phyloP scores from a whole-genome alignment of 1,140 invertebrate genomes.

The Trachymyrmex cornetzi region DNA sequence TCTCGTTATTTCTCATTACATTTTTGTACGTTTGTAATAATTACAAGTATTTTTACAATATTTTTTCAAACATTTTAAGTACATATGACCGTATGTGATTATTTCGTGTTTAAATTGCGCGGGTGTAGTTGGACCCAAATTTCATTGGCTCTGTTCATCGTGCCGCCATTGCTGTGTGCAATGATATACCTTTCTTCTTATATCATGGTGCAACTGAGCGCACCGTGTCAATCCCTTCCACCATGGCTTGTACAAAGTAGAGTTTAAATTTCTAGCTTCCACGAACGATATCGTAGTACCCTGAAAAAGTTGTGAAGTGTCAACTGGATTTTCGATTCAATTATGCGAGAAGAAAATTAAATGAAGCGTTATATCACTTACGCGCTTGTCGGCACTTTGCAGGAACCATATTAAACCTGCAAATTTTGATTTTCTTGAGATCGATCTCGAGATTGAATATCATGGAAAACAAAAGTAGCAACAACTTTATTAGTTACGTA shows the following conservation, averaged over 20 bases:
- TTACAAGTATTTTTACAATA: too few species aligned
- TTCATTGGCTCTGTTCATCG: too few species aligned
- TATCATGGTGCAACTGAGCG: too few species aligned
- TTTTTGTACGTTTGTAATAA: too few species aligned
- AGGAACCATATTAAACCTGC: neutral
- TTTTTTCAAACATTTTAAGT: too few species aligned
- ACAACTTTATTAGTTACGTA: constrained; percentile 88
- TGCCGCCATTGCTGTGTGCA: too few species aligned
- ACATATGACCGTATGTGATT: too few species aligned
- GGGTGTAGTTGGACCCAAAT: too few species aligned
- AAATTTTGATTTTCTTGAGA: neutral
- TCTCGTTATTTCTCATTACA: too few species aligned
- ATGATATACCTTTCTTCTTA: too few species aligned
- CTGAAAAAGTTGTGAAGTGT: neutral
- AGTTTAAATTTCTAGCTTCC: neutral
- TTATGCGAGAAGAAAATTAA: neutral
- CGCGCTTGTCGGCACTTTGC: neutral
- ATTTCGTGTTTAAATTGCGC: too few species aligned
- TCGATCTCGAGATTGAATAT: neutral
- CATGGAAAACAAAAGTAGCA: constrained; percentile 86
- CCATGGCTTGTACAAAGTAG: neutral
- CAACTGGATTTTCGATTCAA: neutral
- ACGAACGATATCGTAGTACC: neutral
- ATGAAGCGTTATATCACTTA: neutral
- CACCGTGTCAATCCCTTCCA: too few species aligned